Percentiles rank a stretch among this genome's conserved stretches.
Evolutionary conservation across 1,140 invertebrate genomes (phyloP).

Genomic region (Holcopasites calliopsidis): DNA sequence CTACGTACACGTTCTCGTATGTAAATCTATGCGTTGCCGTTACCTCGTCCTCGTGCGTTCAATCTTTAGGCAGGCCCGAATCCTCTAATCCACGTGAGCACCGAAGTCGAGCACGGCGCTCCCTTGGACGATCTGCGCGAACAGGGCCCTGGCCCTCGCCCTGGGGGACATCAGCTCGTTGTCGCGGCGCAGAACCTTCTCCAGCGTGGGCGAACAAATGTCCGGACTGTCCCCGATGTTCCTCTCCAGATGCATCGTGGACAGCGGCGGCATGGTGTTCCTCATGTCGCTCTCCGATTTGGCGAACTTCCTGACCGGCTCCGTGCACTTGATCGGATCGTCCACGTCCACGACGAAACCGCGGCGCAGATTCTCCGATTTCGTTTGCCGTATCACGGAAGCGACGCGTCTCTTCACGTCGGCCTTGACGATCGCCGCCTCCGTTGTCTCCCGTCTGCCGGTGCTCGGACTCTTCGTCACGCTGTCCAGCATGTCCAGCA

Average conservation of each 20-base stretch:
- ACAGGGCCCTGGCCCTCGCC: slow-evolving; percentile 69
- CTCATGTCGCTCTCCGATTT: slow-evolving; percentile 72
- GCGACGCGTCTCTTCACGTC: slow-evolving; percentile 62
- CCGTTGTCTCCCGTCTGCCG: background rate
- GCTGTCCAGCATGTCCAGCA: slow-evolving; percentile 68
- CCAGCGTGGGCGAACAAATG: background rate
- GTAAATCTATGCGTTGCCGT: background rate
- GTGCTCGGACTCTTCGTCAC: slow-evolving; percentile 38
- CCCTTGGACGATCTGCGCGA: slow-evolving; percentile 69
- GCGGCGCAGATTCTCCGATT: slow-evolving; percentile 70
- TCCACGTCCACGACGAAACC: slow-evolving; percentile 33
- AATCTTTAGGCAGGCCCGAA: background rate
- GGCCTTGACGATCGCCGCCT: slow-evolving; percentile 16
- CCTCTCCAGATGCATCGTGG: slow-evolving; percentile 51
- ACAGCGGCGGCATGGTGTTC: slow-evolving; percentile 33
- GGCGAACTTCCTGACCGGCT: slow-evolving; percentile 60
- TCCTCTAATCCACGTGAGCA: slow-evolving; percentile 35
- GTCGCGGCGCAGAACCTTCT: background rate
- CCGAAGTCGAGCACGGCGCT: slow-evolving; percentile 55
- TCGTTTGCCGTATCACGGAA: slow-evolving; percentile 70
- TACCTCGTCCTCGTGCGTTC: background rate
- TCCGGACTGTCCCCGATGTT: slow-evolving; percentile 69
- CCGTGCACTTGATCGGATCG: slow-evolving; percentile 13
- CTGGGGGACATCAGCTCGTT: slow-evolving; percentile 39
- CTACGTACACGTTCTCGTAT: slow-evolving; percentile 13